phyloP scores from a whole-genome alignment of 2,113 vertebrate genomes.

The Tachysurus vachellii region DNA sequence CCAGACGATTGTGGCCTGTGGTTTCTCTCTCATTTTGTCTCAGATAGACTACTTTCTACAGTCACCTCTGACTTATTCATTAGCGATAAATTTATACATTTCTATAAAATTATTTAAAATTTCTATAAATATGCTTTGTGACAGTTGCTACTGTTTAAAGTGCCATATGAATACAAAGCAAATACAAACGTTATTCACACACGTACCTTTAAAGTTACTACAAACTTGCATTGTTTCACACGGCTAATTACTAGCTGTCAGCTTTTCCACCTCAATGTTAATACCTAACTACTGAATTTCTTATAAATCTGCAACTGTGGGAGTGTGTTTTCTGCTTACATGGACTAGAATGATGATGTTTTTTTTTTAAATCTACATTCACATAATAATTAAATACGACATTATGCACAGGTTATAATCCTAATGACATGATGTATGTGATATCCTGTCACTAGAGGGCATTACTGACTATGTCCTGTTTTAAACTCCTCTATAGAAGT shows the following conservation, averaged over 20 bases:
- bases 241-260: not conserved
- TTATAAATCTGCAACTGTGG: not conserved
- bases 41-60: too few species aligned
- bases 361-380: not conserved
- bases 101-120: too few species aligned
- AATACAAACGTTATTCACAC: not conserved
- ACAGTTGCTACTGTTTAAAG: too few species aligned
- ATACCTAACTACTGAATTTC: not conserved
- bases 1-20: too few species aligned
- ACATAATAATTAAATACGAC: not conserved
- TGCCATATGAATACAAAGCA: too few species aligned
- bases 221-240: not conserved
- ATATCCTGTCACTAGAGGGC: conserved; percentile 39
- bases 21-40: too few species aligned
- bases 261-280: not conserved
- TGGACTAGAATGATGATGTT: not conserved
- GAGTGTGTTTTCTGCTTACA: not conserved
- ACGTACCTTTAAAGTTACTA: not conserved
- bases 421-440: not conserved
- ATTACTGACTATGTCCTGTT: conserved; percentile 15
- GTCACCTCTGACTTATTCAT: too few species aligned
- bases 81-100: too few species aligned
- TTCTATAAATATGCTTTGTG: too few species aligned
- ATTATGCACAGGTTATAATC: not conserved
- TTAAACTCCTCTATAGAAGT: conserved; percentile 51